Evolutionary conservation across 2,113 vertebrate species (phyloP), one percentile per base, ranked within the genome.

Genomic region (Corythornis vintsioides): DNA sequence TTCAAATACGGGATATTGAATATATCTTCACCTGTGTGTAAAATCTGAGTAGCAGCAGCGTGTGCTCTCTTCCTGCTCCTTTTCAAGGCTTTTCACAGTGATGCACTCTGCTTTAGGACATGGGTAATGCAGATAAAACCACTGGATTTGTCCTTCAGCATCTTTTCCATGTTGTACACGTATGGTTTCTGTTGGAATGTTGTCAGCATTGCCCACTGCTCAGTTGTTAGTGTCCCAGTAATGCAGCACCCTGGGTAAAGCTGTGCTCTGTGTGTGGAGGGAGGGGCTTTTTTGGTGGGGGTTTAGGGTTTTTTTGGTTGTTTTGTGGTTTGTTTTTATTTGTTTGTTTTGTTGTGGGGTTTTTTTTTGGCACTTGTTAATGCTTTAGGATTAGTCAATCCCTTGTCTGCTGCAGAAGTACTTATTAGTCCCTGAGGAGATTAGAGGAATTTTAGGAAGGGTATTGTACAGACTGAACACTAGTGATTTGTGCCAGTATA

Each of bases 1-100:
- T 94, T 86, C 86, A 86, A 89, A 70, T 74, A 73, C 10, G 47
- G 33, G 40, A 12, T n/a, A 61, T 72, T 86, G 88, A 91, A 87
- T 83, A 31, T 35, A 53, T 84, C 86, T 93, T 80, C 35, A 63
- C 25, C 12, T 91, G 9, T 56, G 7, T 66, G 13, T 74, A 83
- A 80, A 88, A 55, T 85, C 38, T 82, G 74, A 75, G 80, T 83
- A 84, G 59, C 16, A 50, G 13, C 20, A 38, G 38, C 3, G 43
- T 94, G 15, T 52, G 57, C 18, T 55, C 40, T 25, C 10, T 28
- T 71, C 45, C 76, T 92, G 55, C 14, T 19, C 3, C 25, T 82
- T 60, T 57, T 94, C 81, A 89, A 47, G 55, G 42, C 33, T 85
- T 88, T 82, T 59, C 31, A 38, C 45, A 92, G 33, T 67, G 42